Base-by-base conservation (phyloP, 1,140 invertebrate genomes). In the Cryptotermes secundus region DNA sequence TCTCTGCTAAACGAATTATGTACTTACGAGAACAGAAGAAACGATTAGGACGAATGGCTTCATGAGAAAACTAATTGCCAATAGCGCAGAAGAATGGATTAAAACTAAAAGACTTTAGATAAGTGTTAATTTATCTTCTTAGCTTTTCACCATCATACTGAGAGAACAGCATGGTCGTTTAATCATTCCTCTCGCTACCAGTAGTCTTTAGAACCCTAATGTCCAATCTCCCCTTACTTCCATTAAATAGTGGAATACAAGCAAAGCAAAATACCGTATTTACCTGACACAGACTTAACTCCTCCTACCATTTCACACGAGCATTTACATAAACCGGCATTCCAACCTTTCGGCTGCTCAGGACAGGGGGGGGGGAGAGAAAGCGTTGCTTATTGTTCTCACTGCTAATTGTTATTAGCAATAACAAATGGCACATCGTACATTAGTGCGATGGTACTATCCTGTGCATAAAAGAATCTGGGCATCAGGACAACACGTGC, bases 391-490 rank as follows among this genome's bases (percentile, higher is more conserved):
- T 45, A 81, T 81, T 81, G 35, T 81, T 45, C 35, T 7, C 34
- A 2, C 9, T 38, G 80, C 80, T 81, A 81, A 81, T 81, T 81
- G 42, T 81, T 81, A 81, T 16, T 81, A 81, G 35, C 10, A 81
- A 81, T 81, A 81, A 81, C 42, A 81, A 81, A 81, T 81, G 80
- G 80, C 35, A 10, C 34, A 45, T 81, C 80, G 34, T 35, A 0
- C 16, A 81, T 81, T 81, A 81, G 34, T 0, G 22, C 26, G 26
- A 72, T 2, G 59, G 59, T 14, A 31, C 26, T 31, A 10, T 72
- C 59, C 7, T n/a, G 59, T 31, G 26, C n/a, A 31, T 31, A 72
- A 72, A 72, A 72, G 0, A 31, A 72, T 31, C 2, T 26, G 1
- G 9, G 38, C 38, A 42, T 42, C 38, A 42, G 38, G 38, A 42